A percentile compares a stretch with the other conserved stretches of the same genome.
Conservation (phyloP, 37 sponge, comb jelly and placozoan genomes). For the Oopsacas minuta region DNA sequence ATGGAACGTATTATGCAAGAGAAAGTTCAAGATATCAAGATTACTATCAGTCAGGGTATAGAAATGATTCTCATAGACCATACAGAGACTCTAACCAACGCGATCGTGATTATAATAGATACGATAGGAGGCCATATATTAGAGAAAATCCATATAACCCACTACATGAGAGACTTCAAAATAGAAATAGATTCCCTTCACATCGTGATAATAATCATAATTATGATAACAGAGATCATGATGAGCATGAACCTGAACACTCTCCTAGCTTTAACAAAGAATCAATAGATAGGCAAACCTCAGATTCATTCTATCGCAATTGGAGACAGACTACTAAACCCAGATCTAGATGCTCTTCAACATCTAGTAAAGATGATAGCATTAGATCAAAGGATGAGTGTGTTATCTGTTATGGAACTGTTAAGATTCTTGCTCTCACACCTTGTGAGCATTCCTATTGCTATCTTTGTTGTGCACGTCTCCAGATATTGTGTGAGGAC, state of each 20-base stretch:
- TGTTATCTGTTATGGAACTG: constrained; percentile 4
- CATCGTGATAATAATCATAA: not conserved
- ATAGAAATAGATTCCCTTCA: not conserved
- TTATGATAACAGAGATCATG: not conserved
- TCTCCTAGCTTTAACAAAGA: not conserved
- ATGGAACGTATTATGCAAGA: not conserved
- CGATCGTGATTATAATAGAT: not conserved
- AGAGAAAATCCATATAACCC: not conserved
- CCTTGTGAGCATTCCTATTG: constrained; percentile 71
- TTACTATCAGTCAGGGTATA: not conserved
- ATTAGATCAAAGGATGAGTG: not conserved
- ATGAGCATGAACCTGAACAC: not conserved
- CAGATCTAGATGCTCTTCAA: not conserved
- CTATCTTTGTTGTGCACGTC: constrained; percentile 40
- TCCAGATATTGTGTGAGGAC: constrained; percentile 61
- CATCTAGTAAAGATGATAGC: not conserved
- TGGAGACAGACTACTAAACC: not conserved
- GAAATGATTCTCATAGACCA: not conserved
- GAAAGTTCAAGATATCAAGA: not conserved
- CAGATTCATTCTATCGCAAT: not conserved
- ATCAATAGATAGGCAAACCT: not conserved
- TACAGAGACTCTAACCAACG: not conserved
- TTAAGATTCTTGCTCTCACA: not conserved
- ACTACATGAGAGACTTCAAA: not conserved
- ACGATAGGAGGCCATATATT: not conserved